Conservation (phyloP, 2,888 invertebrate genomes). For the Athalia cordata region DNA sequence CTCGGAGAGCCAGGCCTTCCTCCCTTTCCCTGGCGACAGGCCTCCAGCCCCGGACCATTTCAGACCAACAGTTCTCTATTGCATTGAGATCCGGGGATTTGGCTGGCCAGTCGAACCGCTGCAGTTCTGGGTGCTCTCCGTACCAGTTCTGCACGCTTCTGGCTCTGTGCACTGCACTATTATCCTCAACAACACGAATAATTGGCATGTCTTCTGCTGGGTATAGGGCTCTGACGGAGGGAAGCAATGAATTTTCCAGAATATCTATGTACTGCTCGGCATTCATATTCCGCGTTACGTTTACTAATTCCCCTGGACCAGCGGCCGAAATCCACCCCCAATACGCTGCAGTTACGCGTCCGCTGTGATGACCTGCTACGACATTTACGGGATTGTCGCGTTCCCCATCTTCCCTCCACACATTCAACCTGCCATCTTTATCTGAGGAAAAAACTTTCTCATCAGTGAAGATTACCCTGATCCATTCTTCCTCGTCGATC, state of each 20-base stretch:
- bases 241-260: slow-evolving; percentile 45
- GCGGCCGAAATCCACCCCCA: slow-evolving; percentile 49
- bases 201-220: slow-evolving; percentile 39
- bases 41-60: too few species aligned
- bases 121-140: slow-evolving; percentile 48
- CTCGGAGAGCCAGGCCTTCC: too few species aligned
- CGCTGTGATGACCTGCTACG: slow-evolving; percentile 39
- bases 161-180: slow-evolving; percentile 51
- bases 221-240: slow-evolving; percentile 44
- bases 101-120: slow-evolving; percentile 14
- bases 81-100: too few species aligned
- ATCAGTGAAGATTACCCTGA: slow-evolving; percentile 41
- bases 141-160: slow-evolving; percentile 49
- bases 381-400: slow-evolving; percentile 28
- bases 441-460: slow-evolving; percentile 45
- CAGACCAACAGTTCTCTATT: too few species aligned
- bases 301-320: not conserved
- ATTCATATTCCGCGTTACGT: too few species aligned
- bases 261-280: too few species aligned
- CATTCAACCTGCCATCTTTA: not conserved
- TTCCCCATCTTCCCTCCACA: slow-evolving; percentile 33
- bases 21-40: too few species aligned
- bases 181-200: slow-evolving; percentile 51
- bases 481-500: slow-evolving; percentile 37
- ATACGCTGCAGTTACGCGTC: slow-evolving; percentile 46